Conservation (phyloP, 1,140 invertebrate genomes). For the Schmidtea mediterranea region DNA sequence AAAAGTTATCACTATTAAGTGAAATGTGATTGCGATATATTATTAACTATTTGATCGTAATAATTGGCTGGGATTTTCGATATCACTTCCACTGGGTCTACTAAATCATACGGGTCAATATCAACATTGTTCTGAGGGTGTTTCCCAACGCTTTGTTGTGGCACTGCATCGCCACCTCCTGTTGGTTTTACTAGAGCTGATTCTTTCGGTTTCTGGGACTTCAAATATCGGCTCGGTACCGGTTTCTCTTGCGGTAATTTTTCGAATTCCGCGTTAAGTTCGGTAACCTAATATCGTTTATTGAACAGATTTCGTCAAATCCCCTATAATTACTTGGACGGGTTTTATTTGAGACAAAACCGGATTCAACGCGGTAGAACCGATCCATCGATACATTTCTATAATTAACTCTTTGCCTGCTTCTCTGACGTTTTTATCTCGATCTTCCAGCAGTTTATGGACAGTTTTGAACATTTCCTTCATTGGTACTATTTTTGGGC, state of each 20-base stretch:
- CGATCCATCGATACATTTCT: constrained; percentile 74
- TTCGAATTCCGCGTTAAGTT: constrained; percentile 60
- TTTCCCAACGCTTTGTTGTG: too few relatives aligned
- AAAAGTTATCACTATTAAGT: too few relatives aligned
- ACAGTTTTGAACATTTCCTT: constrained; percentile 68
- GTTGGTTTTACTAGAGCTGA: background rate
- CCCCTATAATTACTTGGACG: background rate
- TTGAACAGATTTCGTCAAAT: too few relatives aligned
- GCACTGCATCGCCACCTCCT: too few relatives aligned
- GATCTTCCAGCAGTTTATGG: constrained; percentile 50
- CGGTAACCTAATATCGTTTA: too few relatives aligned
- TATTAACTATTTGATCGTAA: constrained; percentile 52
- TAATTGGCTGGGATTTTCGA: constrained; percentile 76
- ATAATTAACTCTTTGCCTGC: constrained; percentile 59
- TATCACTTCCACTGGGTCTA: constrained; percentile 68
- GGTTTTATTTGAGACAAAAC: background rate
- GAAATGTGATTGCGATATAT: too few relatives aligned
- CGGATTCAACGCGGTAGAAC: too few relatives aligned
- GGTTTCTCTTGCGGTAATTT: constrained; percentile 41
- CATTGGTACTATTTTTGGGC: constrained; percentile 58
- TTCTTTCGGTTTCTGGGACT: constrained; percentile 44
- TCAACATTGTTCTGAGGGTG: constrained; percentile 31
- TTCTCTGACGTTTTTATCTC: constrained; percentile 67
- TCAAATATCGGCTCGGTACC: constrained; percentile 45
- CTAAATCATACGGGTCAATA: constrained; percentile 61